Evolutionary conservation across 1,140 invertebrate genomes (phyloP).

Genomic region (Brachionus plicatilis): DNA sequence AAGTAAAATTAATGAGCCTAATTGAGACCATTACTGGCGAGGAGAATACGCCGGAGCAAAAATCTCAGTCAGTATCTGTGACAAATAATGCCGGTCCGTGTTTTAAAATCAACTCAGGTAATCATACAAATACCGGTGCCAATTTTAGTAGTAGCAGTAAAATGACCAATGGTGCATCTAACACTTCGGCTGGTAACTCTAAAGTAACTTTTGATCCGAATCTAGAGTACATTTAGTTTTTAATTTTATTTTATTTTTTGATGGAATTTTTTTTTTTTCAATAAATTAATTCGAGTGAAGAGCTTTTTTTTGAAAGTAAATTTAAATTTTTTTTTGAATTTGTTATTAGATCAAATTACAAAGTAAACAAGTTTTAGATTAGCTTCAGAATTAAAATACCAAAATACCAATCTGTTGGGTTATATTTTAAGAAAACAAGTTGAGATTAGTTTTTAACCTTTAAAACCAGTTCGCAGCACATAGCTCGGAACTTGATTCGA

Average conservation of each 20-base stretch:
- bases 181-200: neutral
- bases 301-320: neutral
- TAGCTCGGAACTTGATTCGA: neutral
- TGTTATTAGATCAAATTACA: neutral
- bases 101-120: slow-evolving; percentile 19
- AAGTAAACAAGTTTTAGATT: neutral
- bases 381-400: neutral
- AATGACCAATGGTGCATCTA: neutral
- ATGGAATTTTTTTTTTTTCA: neutral
- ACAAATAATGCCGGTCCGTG: neutral
- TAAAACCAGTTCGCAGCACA: neutral
- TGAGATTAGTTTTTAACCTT: neutral
- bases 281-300: neutral
- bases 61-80: neutral
- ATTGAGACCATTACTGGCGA: neutral
- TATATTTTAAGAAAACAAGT: neutral
- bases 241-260: neutral
- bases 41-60: neutral
- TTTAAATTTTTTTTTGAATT: neutral
- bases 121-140: neutral
- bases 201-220: slow-evolving; percentile 30
- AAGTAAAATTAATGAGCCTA: neutral
- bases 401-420: neutral
- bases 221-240: slow-evolving; percentile 9
- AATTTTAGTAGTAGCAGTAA: slow-evolving; percentile 2